Conservation (phyloP, 2,797 vertebrate genomes). For the Sparidentex hasta region DNA sequence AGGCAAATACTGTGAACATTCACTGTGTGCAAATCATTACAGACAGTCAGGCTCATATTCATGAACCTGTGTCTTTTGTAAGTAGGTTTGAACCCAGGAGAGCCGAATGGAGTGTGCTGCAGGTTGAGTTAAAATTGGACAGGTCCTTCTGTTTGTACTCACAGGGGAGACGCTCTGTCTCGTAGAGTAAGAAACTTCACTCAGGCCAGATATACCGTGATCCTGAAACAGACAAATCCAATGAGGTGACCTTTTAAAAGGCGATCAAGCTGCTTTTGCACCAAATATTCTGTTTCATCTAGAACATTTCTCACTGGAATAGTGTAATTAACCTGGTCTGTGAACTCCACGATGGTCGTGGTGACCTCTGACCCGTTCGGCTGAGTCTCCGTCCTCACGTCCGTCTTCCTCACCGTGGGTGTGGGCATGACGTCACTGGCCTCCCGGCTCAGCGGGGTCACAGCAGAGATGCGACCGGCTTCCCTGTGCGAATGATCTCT, state of each 20-base stretch:
- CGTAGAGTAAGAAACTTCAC: constrained; percentile 83
- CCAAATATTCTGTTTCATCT: neutral
- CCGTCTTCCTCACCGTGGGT: constrained; percentile 85
- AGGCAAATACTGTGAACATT: constrained; percentile 32
- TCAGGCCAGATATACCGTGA: constrained; percentile 76
- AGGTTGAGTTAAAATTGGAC: constrained; percentile 53
- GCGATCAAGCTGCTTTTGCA: neutral
- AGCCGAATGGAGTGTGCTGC: constrained; percentile 20
- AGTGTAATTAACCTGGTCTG: constrained; percentile 85
- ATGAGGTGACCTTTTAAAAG: neutral
- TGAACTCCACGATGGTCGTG: constrained; percentile 85
- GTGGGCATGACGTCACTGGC: constrained; percentile 78
- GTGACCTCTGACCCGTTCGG: constrained; percentile 88
- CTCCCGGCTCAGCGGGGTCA: constrained; percentile 77
- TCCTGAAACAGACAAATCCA: constrained; percentile 76
- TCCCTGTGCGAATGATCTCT: constrained; percentile 82
- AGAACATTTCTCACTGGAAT: neutral
- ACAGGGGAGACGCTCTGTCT: constrained; percentile 86
- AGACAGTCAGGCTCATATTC: constrained; percentile 7
- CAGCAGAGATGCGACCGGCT: constrained; percentile 63
- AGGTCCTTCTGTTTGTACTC: constrained; percentile 69
- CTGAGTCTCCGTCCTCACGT: constrained; percentile 86
- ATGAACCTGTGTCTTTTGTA: constrained; percentile 31
- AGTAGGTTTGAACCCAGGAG: constrained; percentile 58
- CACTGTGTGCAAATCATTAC: neutral